Evolutionary conservation across 2,797 vertebrate genomes (phyloP), one percentile per base, ranked within the genome.

Genomic region (Podarcis siculus): DNA sequence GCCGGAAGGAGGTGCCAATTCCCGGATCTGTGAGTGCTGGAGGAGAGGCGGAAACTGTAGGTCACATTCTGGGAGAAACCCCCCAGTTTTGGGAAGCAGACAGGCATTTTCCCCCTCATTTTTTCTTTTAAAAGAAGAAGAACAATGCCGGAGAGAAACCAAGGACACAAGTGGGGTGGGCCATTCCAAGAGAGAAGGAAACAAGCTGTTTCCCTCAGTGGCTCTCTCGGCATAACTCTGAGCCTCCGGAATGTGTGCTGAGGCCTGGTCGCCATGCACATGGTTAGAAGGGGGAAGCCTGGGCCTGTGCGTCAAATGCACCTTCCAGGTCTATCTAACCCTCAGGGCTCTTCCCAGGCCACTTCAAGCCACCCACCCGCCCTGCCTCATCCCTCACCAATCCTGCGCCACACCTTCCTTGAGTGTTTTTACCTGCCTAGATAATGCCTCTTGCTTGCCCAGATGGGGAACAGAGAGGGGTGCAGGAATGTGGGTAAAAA

Each of bases 1-100:
- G 90, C 91, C 89, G 88, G 94, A 92, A 94, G 93, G 92, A 85
- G 89, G 94, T 92, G 39, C 37, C 92, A 95, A 92, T 95, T 96
- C 91, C 94, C 86, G 90, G 95, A 96, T 94, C 90, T 89, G 32
- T 2, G 6, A 67, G 55, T 19, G 23, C 4, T 61, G 69, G 67
- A 89, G 45, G 35, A 92, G 90, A 90, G 89, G 89, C 86, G 90
- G 91, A 80, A 85, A 75, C 19, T 0, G 58, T 15, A 2, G 3
- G n/a, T 45, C 67, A 25, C 19, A 39, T 75, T 61, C 71, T 19
- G 17, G 9, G 27, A 17, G n/a, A 45, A 45, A 8, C 39, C 58
- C 86, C 86, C 39, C 13, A 61, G 45, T 81, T 78, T 42, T 69
- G 35, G 67, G 67, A 58, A 61, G 5, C 3, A 67, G 21, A 72